Conservation (phyloP, 2,888 invertebrate genomes). For the Dermolepida albohirtum region DNA sequence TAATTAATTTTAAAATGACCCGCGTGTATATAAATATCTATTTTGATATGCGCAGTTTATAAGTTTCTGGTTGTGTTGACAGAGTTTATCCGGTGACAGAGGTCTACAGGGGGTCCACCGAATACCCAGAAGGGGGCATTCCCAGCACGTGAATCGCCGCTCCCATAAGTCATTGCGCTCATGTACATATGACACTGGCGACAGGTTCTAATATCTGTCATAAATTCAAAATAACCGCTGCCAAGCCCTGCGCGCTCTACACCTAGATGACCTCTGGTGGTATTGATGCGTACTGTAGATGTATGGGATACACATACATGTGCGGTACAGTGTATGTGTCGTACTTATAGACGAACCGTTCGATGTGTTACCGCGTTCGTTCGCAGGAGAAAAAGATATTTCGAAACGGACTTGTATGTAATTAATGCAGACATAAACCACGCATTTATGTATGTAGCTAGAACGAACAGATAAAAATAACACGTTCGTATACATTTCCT, state of each 20-base stretch:
- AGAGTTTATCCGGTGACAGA: slow-evolving; percentile 49
- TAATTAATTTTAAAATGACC: slow-evolving; percentile 8
- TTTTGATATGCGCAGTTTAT: slow-evolving; percentile 7
- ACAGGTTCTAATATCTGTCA: slow-evolving; percentile 51
- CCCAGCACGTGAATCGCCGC: slow-evolving; percentile 51
- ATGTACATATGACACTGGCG: slow-evolving; percentile 49
- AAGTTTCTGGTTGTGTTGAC: slow-evolving; percentile 45
- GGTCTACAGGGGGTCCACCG: slow-evolving; percentile 44
- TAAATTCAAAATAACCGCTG: slow-evolving; percentile 46
- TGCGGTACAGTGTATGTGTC: too few species aligned
- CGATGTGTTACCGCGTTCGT: not conserved
- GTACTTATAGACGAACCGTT: not conserved
- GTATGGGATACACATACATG: too few species aligned
- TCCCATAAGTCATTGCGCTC: slow-evolving; percentile 48
- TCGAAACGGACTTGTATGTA: slow-evolving; percentile 1
- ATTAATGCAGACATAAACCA: slow-evolving; percentile 1
- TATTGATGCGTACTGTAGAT: not conserved
- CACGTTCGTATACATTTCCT: too few species aligned
- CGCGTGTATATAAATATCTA: slow-evolving; percentile 1
- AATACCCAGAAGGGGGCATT: slow-evolving; percentile 47
- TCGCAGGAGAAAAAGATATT: slow-evolving; percentile 6
- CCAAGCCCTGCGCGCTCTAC: slow-evolving; percentile 32
- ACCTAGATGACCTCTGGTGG: slow-evolving; percentile 24
- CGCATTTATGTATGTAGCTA: too few species aligned
- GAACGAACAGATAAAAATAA: too few species aligned